Conservation (phyloP, 30 jellyfish, hydroid and myxozoan species). For the Morbakka virulenta region DNA sequence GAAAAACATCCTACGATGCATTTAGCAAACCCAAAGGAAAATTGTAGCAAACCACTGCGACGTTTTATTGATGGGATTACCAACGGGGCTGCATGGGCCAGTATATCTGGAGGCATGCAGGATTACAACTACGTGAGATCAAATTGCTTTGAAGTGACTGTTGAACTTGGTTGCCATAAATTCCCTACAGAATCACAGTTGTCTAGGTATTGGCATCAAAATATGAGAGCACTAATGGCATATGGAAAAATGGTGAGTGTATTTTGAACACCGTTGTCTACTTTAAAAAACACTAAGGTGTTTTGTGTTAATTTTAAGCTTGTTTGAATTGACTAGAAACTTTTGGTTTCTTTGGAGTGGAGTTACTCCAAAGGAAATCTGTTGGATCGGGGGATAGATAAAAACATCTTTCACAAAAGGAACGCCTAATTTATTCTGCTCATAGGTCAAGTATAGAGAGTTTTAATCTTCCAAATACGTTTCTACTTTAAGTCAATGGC, state of each 20-base stretch:
- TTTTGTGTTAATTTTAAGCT: neutral
- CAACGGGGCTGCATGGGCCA: conserved; percentile 99
- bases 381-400: too few relatives aligned
- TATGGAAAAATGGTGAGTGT: conserved; percentile 74
- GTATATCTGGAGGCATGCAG: conserved; percentile 97
- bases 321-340: neutral
- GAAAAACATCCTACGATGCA: conserved; percentile 99
- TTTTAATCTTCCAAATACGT: too few relatives aligned
- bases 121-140: conserved; percentile 91
- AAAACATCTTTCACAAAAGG: too few relatives aligned
- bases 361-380: too few relatives aligned
- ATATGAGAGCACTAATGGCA: conserved; percentile 70
- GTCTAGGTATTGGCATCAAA: conserved; percentile 78
- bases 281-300: too few relatives aligned
- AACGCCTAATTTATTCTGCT: too few relatives aligned
- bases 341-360: neutral
- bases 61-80: conserved; percentile 97
- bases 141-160: conserved; percentile 94
- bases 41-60: conserved; percentile 78
- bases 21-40: conserved; percentile 87
- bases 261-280: too few relatives aligned
- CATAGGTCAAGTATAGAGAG: too few relatives aligned
- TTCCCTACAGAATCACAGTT: conserved; percentile 71
- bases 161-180: conserved; percentile 91
- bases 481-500: too few relatives aligned